A percentile compares a stretch with the other conserved stretches of the same genome.
Conservation (phyloP, 2,113 vertebrate species). For the Nematolebias whitei region DNA sequence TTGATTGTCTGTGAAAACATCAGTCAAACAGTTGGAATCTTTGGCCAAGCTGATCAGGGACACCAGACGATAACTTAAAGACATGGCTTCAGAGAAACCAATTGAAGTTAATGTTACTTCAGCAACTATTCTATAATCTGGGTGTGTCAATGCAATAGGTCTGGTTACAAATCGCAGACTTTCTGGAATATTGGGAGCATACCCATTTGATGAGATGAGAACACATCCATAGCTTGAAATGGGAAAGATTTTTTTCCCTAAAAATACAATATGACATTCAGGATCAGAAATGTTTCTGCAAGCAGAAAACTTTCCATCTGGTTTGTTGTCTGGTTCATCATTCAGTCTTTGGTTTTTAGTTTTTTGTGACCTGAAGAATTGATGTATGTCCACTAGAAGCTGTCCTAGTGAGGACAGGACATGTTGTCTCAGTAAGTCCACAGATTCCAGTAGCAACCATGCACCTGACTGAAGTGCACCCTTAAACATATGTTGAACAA, state of each 20-base stretch:
- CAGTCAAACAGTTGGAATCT: constrained; percentile 72
- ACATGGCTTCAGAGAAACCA: constrained; percentile 79
- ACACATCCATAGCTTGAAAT: constrained; percentile 80
- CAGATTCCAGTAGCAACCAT: constrained; percentile 81
- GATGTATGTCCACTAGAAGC: constrained; percentile 74
- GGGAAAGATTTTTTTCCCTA: constrained; percentile 69
- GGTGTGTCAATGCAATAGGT: constrained; percentile 78
- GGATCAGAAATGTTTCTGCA: constrained; percentile 19
- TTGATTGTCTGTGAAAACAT: constrained; percentile 36
- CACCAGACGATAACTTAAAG: constrained; percentile 76
- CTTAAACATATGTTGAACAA: constrained; percentile 77
- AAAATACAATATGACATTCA: constrained; percentile 60
- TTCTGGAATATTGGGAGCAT: constrained; percentile 66
- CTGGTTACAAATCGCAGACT: constrained; percentile 78
- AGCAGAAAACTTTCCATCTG: neutral
- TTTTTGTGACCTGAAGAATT: constrained; percentile 59
- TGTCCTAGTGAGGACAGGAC: constrained; percentile 80
- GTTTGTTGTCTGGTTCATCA: constrained; percentile 6
- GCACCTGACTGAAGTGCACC: constrained; percentile 85
- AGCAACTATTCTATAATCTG: constrained; percentile 75
- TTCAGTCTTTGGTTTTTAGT: constrained; percentile 3
- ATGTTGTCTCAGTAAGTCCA: constrained; percentile 70
- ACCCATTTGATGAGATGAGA: constrained; percentile 62
- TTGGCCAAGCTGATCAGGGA: constrained; percentile 76
- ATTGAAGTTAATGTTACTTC: constrained; percentile 81